A percentile compares a stretch with the other conserved stretches of the same genome.
Conservation (phyloP, 2,113 vertebrate genomes). For the Gnathonemus echidnorhynchus region DNA sequence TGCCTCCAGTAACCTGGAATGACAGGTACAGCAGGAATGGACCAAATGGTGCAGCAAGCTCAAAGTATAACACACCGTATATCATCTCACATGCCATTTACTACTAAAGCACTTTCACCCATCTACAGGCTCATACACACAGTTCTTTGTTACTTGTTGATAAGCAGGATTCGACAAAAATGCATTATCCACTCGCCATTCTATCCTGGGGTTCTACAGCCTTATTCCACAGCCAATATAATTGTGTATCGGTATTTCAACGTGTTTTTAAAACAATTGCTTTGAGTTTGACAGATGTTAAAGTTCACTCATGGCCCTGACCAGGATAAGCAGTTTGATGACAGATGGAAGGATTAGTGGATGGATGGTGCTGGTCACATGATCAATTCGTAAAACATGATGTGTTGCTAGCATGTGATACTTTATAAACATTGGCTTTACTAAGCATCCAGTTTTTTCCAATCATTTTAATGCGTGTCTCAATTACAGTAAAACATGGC, state of each 20-base stretch:
- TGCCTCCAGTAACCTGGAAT: conserved; percentile 85
- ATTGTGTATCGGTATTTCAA: too few relatives aligned
- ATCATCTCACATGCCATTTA: neutral
- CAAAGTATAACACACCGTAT: neutral
- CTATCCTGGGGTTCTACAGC: neutral
- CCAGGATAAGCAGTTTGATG: neutral
- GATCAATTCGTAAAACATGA: neutral
- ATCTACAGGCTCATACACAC: neutral
- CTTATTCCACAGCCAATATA: too few relatives aligned
- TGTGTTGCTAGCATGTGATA: neutral
- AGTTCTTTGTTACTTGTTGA: neutral
- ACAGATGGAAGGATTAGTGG: too few relatives aligned
- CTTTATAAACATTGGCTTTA: neutral
- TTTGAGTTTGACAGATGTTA: neutral
- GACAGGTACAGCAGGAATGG: neutral
- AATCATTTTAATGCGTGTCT: neutral
- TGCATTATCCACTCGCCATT: neutral
- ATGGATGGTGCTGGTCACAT: neutral
- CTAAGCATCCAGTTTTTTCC: neutral
- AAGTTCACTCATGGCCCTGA: neutral
- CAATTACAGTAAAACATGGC: too few relatives aligned
- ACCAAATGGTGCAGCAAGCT: neutral
- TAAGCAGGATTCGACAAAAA: neutral
- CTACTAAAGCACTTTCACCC: neutral
- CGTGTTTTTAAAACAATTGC: too few relatives aligned